Evolutionary conservation across 2,888 invertebrate species (phyloP), one percentile per base, ranked within the genome.

Genomic region (Labia minor): DNA sequence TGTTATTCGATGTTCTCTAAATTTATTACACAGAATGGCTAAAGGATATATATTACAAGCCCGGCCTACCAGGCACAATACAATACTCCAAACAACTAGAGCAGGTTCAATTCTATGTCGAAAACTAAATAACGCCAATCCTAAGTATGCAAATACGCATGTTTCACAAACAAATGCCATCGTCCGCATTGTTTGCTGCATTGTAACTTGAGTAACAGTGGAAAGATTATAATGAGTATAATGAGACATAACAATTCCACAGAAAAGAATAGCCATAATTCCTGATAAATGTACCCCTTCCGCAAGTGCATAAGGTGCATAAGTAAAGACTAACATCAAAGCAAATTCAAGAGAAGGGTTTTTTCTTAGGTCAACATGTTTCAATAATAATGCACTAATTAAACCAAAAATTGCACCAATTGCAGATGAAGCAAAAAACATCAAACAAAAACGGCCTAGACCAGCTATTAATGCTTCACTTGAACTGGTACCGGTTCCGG

Each of bases 201-300:
- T 97, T 1, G 98, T 98, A 65, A 99, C 96, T 81, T 99, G 99
- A 0, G 98, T 97, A 19, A 99, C 91, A 0, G 98, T 97, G 0
- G 97, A 97, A 62, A 99, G 81, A 78, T 99, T 99, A 75, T 93
- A 94, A 81, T 99, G 99, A 14, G 98, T 98, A 78, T 99, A 99
- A 78, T 99, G 99, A 0, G 97, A 97, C 99, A 99, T 99, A 1
- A 97, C 96, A 75, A 99, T 95, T 6, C 98, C 99, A 80, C 96
- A 96, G 77, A 98, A 97, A 72, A 99, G 80, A 74, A 99, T 99
- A 6, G 99, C 97, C 98, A 99, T 99, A 68, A 99, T 99, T 69
- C 98, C 94, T 73, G 95, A 95, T 67, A 96, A 80, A 77, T 95
- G 92, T 70, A 95, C 87, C 21, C 97, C 97, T 81, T 99, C 99